Conservation (phyloP, 2,113 vertebrate genomes). For the Mus musculus region DNA sequence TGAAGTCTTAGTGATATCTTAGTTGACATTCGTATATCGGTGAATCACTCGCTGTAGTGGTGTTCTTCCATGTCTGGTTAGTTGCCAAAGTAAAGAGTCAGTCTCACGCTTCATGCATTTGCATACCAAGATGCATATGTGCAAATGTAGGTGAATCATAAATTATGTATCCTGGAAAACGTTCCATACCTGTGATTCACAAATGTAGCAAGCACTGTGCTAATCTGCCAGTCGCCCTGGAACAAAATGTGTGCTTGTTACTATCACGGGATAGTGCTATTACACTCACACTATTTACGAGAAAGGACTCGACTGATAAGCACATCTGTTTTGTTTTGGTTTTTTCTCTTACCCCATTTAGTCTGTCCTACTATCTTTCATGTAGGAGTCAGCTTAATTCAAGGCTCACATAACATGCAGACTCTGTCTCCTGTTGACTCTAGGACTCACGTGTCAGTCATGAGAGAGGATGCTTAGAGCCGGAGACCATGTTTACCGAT, state of each 20-base stretch:
- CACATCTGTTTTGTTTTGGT: not conserved
- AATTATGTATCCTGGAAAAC: conserved; percentile 54
- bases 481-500: not conserved
- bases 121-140: conserved; percentile 12
- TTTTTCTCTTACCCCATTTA: not conserved
- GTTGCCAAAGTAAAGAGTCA: not conserved
- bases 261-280: rapidly evolving
- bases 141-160: conserved; percentile 39
- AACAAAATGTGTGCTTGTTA: not conserved
- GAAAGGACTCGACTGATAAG: not conserved
- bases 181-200: not conserved
- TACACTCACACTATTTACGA: not conserved
- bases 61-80: not conserved
- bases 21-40: not conserved
- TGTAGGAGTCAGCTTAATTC: not conserved
- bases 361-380: not conserved
- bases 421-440: not conserved
- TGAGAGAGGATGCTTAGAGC: not conserved
- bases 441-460: not conserved
- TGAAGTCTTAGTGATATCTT: not conserved
- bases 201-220: not conserved
- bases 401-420: not conserved
- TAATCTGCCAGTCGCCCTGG: not conserved
- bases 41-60: not conserved
- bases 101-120: not conserved